Base-by-base conservation (phyloP, 2,113 vertebrate genomes). In the Oxygymnocypris stewartii region DNA sequence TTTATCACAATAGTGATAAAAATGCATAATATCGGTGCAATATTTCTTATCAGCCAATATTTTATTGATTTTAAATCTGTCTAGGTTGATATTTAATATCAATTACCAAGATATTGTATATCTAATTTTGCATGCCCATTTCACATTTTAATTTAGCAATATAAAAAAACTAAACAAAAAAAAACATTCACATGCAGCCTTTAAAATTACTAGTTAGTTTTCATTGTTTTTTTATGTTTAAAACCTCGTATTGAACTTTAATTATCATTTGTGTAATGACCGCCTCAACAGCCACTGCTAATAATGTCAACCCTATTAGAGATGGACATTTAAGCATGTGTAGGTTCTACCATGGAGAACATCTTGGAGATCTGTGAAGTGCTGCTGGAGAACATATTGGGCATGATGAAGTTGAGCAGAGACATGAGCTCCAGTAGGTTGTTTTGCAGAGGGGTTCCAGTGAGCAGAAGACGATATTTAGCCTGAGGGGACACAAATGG, bases 371-470 rank as follows among this genome's bases (percentile, higher is more conserved):
- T 99, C 0, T 98, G 98, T 0, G 98, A 97, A 0, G 99, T 99
- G 89, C 91, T 99, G 98, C 91, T 99, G 97, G 0, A 98, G 93
- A 99, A 99, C 93, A 99, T 99, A 91, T 97, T 99, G 0, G 98
- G 98, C 74, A 99, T 95, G n/a, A 99, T 96, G 94, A 99, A 99
- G 91, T 99, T 99, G 77, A 99, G 97, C 59, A 99, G 92, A 0
- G 98, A 97, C 97, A 98, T 99, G 40, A 99, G 96, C 94, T 99
- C 98, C 0, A 98, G 97, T 0, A 99, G 95, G 88, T 99, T 99
- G 94, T 99, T 99, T 92, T 99, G 98, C 54, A 99, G 92, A 0
- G 98, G 98, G 0, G 98, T 99, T 10, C 98, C 98, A 0, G 98
- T 99, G 25, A 99, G 95, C 71, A 99, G 94, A 61, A 99, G 91